Evolutionary conservation across 1,140 invertebrate species (phyloP).

Genomic region (Homalodisca vitripennis): DNA sequence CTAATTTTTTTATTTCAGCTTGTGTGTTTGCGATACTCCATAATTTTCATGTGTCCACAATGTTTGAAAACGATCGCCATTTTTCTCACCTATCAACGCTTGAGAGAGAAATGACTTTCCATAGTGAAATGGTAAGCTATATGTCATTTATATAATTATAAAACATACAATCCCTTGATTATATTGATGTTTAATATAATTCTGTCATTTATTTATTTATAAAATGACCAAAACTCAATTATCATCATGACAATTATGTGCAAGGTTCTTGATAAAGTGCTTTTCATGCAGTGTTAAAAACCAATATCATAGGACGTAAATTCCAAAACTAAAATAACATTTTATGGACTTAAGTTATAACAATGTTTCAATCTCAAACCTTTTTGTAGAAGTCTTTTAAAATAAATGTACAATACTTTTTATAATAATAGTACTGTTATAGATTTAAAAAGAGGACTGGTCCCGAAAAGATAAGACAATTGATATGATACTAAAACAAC

Average conservation of each 20-base stretch:
- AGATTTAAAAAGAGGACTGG: too few species aligned
- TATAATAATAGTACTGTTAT: too few species aligned
- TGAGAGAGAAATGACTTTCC: constrained; percentile 78
- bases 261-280: not conserved
- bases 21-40: constrained; percentile 50
- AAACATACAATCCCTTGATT: constrained; percentile 27
- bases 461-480: too few species aligned
- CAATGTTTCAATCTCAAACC: too few species aligned
- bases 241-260: too few species aligned
- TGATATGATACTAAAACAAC: too few species aligned
- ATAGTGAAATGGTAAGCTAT: constrained; percentile 75
- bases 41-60: constrained; percentile 63
- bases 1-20: constrained; percentile 43
- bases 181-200: not conserved
- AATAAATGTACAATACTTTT: too few species aligned
- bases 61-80: constrained; percentile 79
- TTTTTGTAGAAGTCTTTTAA: too few species aligned
- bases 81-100: constrained; percentile 80
- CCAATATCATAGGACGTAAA: too few species aligned
- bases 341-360: too few species aligned
- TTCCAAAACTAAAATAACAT: constrained; percentile 16
- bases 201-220: constrained; percentile 31
- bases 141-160: too few species aligned
- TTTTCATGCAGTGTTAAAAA: not conserved
- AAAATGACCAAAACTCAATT: too few species aligned